phyloP scores from a whole-genome alignment of 2,797 vertebrate species.

The Gallinago nigripennis region DNA sequence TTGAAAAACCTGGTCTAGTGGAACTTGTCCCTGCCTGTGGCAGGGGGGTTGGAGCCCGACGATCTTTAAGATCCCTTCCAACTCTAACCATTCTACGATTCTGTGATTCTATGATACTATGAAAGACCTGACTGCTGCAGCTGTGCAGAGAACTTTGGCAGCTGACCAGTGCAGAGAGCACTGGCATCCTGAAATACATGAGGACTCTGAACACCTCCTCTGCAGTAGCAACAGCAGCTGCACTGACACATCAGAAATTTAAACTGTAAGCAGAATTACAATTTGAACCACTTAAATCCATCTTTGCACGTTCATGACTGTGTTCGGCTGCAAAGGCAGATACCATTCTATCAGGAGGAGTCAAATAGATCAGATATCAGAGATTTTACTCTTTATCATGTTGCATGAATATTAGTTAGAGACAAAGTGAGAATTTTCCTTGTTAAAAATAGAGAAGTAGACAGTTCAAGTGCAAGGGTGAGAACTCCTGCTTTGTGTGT shows the following conservation, averaged over 20 bases:
- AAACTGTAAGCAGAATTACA: not conserved
- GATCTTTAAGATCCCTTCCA: not conserved
- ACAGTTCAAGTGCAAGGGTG: not conserved
- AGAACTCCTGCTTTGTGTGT: not conserved
- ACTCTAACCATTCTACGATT: not conserved
- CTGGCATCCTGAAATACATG: not conserved
- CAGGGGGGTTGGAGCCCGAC: not conserved
- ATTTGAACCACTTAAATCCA: not conserved
- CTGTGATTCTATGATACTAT: not conserved
- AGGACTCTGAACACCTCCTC: not conserved
- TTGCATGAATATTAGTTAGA: not conserved
- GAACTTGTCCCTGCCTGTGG: not conserved
- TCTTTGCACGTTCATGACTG: not conserved
- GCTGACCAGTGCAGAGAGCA: not conserved
- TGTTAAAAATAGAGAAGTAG: not conserved
- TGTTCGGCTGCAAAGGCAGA: not conserved
- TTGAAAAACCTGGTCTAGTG: not conserved
- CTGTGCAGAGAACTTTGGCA: not conserved
- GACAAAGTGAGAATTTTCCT: not conserved
- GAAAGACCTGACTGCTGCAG: not conserved
- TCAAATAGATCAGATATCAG: not conserved
- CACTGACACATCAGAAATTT: not conserved
- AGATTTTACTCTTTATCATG: not conserved
- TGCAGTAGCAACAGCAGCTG: not conserved
- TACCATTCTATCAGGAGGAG: not conserved